Percentiles rank a stretch among this genome's conserved stretches.
Evolutionary conservation across 2,113 vertebrate genomes (phyloP).

Genomic region (Vidua chalybeata): DNA sequence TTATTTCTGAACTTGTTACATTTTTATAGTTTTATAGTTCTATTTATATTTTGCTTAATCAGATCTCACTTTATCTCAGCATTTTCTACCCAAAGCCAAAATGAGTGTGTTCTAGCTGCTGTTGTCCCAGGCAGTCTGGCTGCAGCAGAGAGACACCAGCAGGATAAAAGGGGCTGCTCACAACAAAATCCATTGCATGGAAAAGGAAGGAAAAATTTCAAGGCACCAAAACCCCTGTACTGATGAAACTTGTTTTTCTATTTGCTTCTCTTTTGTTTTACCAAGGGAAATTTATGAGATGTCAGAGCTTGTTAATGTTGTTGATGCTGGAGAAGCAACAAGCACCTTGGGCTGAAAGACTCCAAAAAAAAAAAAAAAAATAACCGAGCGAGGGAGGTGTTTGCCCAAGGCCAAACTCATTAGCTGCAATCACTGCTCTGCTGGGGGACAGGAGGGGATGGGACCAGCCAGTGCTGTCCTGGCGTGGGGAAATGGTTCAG

Average conservation of each 20-base stretch:
- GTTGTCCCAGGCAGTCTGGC: neutral
- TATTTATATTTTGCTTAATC: neutral
- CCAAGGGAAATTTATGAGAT: constrained; percentile 57
- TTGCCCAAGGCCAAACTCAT: neutral
- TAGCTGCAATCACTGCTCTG: neutral
- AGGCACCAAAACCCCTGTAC: neutral
- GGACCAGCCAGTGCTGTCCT: accelerated
- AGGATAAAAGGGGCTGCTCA: neutral
- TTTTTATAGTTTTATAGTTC: neutral
- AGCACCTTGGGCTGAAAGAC: constrained; percentile 31
- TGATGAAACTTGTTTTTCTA: neutral
- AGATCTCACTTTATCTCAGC: neutral
- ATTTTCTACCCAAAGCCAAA: neutral
- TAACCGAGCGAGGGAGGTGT: neutral
- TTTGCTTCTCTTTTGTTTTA: constrained; percentile 22
- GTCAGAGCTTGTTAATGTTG: constrained; percentile 57
- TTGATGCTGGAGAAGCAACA: constrained; percentile 41
- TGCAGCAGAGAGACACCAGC: neutral
- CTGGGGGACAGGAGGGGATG: neutral
- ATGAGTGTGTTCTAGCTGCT: accelerated
- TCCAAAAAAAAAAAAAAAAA: neutral
- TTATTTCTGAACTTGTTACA: neutral
- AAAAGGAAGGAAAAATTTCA: neutral
- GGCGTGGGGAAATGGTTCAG: accelerated
- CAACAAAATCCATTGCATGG: accelerated